Percentiles rank a stretch among this genome's conserved stretches.
phyloP scores from a whole-genome alignment of 2,797 vertebrate genomes.

The Sebastes oblongus region DNA sequence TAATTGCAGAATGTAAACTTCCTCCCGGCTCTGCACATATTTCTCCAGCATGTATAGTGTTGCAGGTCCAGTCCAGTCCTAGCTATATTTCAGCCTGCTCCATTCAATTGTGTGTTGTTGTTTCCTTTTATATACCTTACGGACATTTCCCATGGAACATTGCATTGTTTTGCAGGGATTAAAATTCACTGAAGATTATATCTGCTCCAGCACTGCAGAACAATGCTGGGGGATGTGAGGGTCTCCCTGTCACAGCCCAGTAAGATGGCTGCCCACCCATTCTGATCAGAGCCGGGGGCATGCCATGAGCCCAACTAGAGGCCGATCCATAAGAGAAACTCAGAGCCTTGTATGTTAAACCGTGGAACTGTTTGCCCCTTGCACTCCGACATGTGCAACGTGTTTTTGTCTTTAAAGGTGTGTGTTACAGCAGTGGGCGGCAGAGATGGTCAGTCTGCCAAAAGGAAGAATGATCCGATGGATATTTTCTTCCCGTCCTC shows the following conservation, averaged over 20 bases:
- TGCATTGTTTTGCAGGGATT: slow-evolving; percentile 78
- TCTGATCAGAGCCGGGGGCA: slow-evolving; percentile 73
- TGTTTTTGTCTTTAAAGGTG: slow-evolving; percentile 31
- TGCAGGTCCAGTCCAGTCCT: neutral
- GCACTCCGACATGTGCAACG: neutral
- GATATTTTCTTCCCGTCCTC: slow-evolving; percentile 29
- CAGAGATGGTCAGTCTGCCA: slow-evolving; percentile 9
- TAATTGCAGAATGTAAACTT: neutral
- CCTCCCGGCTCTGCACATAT: neutral
- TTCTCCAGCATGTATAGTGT: neutral
- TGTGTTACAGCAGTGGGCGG: slow-evolving; percentile 6
- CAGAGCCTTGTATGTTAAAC: slow-evolving; percentile 44
- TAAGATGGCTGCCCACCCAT: slow-evolving; percentile 78
- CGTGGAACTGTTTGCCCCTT: slow-evolving; percentile 21
- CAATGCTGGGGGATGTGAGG: slow-evolving; percentile 60
- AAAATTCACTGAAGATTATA: slow-evolving; percentile 80
- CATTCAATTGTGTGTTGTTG: slow-evolving; percentile 42
- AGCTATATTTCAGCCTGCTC: neutral
- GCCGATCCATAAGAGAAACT: slow-evolving; percentile 63
- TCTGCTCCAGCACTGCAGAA: slow-evolving; percentile 77
- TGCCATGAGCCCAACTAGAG: slow-evolving; percentile 73
- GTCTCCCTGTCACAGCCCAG: slow-evolving; percentile 59
- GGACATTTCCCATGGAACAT: slow-evolving; percentile 69
- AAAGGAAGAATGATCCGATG: slow-evolving; percentile 8
- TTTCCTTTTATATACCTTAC: slow-evolving; percentile 48